Evolutionary conservation across 2,888 invertebrate genomes (phyloP), one percentile per base, ranked within the genome.

Genomic region (Beris morrisii): DNA sequence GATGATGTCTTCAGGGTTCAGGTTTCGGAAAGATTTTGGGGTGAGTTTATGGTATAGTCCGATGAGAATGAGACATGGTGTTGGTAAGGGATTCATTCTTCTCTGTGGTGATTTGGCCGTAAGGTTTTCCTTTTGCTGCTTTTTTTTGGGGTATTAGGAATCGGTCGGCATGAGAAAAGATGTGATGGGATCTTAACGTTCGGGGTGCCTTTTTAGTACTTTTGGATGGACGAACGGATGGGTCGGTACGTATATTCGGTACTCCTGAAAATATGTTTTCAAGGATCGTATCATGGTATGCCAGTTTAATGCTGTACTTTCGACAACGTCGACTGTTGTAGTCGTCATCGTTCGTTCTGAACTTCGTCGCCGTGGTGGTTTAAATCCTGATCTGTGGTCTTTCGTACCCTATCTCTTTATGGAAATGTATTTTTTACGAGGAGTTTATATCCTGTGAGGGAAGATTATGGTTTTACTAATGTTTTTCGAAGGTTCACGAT

Each of bases 401-500:
- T 9, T 38, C 38, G 38, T 38, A 5, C 9, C 38, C 38, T 38
- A 65, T 65, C 38, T 57, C 58, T 65, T 66, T 66, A 66, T 66
- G 66, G 66, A 66, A 66, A 66, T 59, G 59, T 66, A 58, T 66
- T 66, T 66, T 66, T 66, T 66, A 66, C 66, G 66, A 66, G 44
- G 57, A 66, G 66, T 66, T 66, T 66, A 66, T 66, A 57, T 59
- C 50, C 54, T 13, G 30, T 59, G 66, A 59, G 59, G 45, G 53
- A 59, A 66, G 58, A 59, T 59, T 66, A 66, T 66, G 66, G 59
- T 66, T 66, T 53, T 38, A 59, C 59, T 66, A 66, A 66, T 66
- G 53, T 59, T 59, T 66, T 65, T 58, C 22, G 5, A 38, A 38
- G 38, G 38, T 56, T 38, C 56, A n/a, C 45, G 38, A 38, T 38